A percentile compares a stretch with the other conserved stretches of the same genome.
phyloP scores from a whole-genome alignment of 2,797 vertebrate species.

The Enteromius trimaculatus region DNA sequence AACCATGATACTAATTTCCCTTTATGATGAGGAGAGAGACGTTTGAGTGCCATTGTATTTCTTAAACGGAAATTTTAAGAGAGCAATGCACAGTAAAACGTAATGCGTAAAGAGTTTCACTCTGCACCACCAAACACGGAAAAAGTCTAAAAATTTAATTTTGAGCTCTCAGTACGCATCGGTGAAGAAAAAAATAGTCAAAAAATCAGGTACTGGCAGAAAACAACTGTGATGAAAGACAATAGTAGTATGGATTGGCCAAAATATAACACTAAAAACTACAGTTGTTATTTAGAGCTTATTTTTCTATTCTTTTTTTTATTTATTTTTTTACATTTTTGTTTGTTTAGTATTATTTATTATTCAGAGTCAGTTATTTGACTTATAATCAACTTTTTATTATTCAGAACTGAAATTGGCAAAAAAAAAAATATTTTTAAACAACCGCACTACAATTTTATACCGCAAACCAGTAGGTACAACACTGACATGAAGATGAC shows the following conservation, averaged over 20 bases:
- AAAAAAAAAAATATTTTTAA: background rate
- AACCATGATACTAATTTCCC: constrained; percentile 64
- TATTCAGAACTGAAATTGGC: background rate
- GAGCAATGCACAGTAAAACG: constrained; percentile 6
- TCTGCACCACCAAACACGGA: background rate
- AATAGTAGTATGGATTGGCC: background rate
- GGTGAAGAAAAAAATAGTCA: background rate
- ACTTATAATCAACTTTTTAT: too few species aligned
- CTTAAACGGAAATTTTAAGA: constrained; percentile 27
- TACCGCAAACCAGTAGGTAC: background rate
- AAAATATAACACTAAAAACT: background rate
- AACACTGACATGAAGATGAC: background rate
- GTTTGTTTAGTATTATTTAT: too few species aligned
- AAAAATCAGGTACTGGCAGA: background rate
- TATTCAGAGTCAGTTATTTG: too few species aligned
- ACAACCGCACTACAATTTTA: background rate
- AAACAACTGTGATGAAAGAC: background rate
- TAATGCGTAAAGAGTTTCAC: background rate
- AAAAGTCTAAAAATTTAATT: constrained; percentile 21
- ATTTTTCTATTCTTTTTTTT: background rate
- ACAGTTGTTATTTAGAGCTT: background rate
- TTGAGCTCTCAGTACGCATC: background rate
- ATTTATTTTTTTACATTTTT: too few species aligned
- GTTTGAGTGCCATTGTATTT: constrained; percentile 35
- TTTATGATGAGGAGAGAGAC: constrained; percentile 57